These are phyloP conservation scores for Bufo bufo DNA, from an alignment of 2,113 vertebrate genomes.

Conservation along the genomic window DNA sequence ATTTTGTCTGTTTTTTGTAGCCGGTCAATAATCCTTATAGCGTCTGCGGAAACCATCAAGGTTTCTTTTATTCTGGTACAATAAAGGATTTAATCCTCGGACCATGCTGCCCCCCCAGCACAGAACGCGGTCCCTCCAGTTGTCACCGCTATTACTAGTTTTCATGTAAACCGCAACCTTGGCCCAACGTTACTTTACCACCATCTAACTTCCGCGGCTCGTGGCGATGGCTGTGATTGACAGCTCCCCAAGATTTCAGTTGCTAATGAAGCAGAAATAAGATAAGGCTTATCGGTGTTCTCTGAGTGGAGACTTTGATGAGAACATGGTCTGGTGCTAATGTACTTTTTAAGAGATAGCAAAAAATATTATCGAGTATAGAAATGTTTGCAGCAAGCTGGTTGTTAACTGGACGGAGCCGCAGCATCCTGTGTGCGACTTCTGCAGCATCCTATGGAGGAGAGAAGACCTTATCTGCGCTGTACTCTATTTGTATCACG, in stretches of 20 bases:
- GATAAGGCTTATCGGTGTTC: constrained; percentile 83
- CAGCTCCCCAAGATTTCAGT: constrained; percentile 70
- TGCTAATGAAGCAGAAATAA: constrained; percentile 75
- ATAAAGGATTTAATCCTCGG: neutral
- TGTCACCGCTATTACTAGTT: neutral
- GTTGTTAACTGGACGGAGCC: neutral
- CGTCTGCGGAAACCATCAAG: neutral
- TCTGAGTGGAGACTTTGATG: constrained; percentile 77
- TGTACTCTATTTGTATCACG: too few species aligned
- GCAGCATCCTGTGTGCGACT: neutral
- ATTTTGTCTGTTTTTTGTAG: neutral
- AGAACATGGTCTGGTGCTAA: constrained; percentile 78
- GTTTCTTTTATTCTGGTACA: neutral
- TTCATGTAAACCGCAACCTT: neutral
- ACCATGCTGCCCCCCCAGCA: neutral
- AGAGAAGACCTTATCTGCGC: neutral
- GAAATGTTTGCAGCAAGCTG: constrained; percentile 49
- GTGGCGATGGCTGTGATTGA: constrained; percentile 40
- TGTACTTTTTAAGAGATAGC: constrained; percentile 80
- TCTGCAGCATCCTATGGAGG: neutral
- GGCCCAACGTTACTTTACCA: constrained; percentile 10
- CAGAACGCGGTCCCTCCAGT: neutral
- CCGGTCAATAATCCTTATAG: neutral
- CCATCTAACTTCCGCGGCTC: constrained; percentile 20
- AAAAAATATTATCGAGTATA: constrained; percentile 60